Evolutionary conservation across 2,888 invertebrate species (phyloP).

Genomic region (Lymantria dispar): DNA sequence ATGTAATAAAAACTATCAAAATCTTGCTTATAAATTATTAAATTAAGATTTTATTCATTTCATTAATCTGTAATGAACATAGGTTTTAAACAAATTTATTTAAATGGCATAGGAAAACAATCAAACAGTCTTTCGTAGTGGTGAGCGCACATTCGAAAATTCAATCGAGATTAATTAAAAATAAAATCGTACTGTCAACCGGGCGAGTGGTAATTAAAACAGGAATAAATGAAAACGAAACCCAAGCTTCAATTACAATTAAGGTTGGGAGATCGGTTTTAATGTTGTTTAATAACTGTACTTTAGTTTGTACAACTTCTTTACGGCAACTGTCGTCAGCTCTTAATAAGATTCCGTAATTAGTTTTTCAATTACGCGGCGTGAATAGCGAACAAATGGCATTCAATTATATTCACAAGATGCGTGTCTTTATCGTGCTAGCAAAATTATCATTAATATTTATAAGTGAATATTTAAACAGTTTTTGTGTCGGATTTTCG

Average conservation of each 20-base stretch:
- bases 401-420: constrained; percentile 9
- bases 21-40: not conserved
- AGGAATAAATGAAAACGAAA: constrained; percentile 56
- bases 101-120: constrained; percentile 32
- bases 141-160: constrained; percentile 26
- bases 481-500: too few species aligned
- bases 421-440: constrained; percentile 3
- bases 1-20: not conserved
- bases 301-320: constrained; percentile 40
- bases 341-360: constrained; percentile 23
- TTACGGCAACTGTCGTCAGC: constrained; percentile 11
- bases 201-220: constrained; percentile 54
- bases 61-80: not conserved
- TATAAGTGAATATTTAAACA: too few species aligned
- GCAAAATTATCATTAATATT: too few species aligned
- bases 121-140: constrained; percentile 39
- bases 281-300: constrained; percentile 33
- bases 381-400: constrained; percentile 10
- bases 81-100: constrained; percentile 1
- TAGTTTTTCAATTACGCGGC: constrained; percentile 24
- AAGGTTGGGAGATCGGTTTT: constrained; percentile 36
- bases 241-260: constrained; percentile 50
- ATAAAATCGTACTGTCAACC: constrained; percentile 51
- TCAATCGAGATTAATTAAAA: constrained; percentile 64
- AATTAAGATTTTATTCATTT: not conserved